Evolutionary conservation across 2,113 vertebrate genomes (phyloP), one percentile per base, ranked within the genome.

Genomic region (Tachysurus fulvidraco): DNA sequence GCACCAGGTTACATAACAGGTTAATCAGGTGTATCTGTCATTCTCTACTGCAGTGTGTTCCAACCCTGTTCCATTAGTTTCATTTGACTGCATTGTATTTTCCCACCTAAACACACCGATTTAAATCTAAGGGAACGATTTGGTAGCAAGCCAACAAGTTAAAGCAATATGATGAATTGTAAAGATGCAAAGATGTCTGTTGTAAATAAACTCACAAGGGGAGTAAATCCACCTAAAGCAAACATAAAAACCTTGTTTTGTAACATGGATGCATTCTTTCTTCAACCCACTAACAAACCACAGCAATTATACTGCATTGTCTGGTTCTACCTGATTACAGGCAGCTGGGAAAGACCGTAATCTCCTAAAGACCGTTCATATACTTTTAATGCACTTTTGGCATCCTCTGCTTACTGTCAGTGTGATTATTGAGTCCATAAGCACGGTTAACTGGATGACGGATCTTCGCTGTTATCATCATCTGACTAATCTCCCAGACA

Each of bases 401-500:
- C 14, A 46, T 13, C 55, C 44, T 85, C 44, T 28, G 71, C 21
- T 62, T 54, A 52, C 21, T 55, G 46, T 54, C 46, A 55, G 46
- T 64, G 46, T 50, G 71, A 28, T 76, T 74, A n/a, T 60, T 5
- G 8, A 19, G 23, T 76, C 11, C 41, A 50, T 62, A 85, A 62
- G 57, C n/a, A 30, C 57, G 57, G 73, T 77, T 77, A n/a, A 14
- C 55, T 28, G 71, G 16, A 73, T 60, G 83, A 50, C 13, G 52
- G 67, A 76, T 85, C 44, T 3, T 44, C 17, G 12, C 65, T n/a
- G 36, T 28, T 60, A 28, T 57, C 36, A 83, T 67, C 81, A 83
- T 67, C 65, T 60, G 28, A 50, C 50, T 46, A 86, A 80, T 71
- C 77, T 81, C 50, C 64, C 64, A 59, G 28, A 81, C 60, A 81